Conservation (phyloP, 2,888 invertebrate genomes). For the Drosophila neotestacea region DNA sequence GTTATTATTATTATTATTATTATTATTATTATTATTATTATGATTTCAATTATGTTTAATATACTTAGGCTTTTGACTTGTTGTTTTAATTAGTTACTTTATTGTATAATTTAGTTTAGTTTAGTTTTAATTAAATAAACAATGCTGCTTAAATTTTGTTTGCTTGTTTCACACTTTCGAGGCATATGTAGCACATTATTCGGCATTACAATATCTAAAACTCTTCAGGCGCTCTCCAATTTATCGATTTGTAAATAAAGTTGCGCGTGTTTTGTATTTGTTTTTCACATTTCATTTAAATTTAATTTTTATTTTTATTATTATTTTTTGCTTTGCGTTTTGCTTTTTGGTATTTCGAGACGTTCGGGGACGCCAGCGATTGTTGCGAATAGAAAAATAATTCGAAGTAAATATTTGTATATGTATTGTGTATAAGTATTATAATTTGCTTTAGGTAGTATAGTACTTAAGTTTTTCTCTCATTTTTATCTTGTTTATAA, state of each 20-base stretch:
- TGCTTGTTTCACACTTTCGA: conserved; percentile 36
- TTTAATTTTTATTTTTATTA: conserved; percentile 12
- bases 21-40: conserved; percentile 38
- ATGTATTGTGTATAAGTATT: conserved; percentile 74
- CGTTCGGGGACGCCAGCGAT: conserved; percentile 51
- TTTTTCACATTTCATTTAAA: conserved; percentile 24
- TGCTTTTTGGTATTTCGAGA: conserved; percentile 42
- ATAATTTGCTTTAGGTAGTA: conserved; percentile 69
- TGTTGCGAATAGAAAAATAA: conserved; percentile 80
- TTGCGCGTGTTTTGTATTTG: conserved; percentile 49
- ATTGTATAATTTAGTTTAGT: conserved; percentile 39
- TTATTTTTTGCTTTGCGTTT: conserved; percentile 41
- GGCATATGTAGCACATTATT: conserved; percentile 53
- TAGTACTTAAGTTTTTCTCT: conserved; percentile 54
- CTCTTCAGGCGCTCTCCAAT: conserved; percentile 62
- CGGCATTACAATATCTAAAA: conserved; percentile 72
- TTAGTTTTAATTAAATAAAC: conserved; percentile 46
- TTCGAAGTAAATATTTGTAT: conserved; percentile 77
- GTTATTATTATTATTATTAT: conserved; percentile 46
- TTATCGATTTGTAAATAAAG: conserved; percentile 68
- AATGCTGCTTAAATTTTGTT: conserved; percentile 42
- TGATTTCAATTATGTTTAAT: conserved; percentile 50
- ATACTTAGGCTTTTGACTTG: conserved; percentile 59
- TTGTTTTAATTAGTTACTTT: conserved; percentile 30
- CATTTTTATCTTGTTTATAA: background rate